Percentiles rank a stretch among this genome's conserved stretches.
Conservation (phyloP, 1,140 invertebrate genomes). For the Calephelis virginiensis region DNA sequence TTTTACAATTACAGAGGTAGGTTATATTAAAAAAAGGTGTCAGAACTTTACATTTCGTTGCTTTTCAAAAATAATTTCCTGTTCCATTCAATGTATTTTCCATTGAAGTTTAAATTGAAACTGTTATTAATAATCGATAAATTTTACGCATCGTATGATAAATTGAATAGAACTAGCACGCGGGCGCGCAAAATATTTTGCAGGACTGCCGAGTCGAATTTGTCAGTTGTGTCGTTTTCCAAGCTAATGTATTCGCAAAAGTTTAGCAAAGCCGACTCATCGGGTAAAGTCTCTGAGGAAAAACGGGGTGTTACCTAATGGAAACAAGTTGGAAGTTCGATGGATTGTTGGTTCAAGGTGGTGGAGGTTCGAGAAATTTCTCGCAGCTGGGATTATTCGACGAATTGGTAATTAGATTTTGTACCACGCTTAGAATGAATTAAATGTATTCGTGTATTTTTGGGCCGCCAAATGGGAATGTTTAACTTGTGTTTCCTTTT, state of each 20-base stretch:
- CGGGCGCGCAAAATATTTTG: conserved; percentile 13
- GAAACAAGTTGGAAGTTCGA: conserved; percentile 60
- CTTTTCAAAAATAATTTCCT: conserved; percentile 4
- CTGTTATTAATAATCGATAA: background rate
- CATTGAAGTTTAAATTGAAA: background rate
- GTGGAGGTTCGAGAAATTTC: conserved; percentile 26
- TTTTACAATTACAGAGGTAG: conserved; percentile 51
- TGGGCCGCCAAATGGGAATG: conserved; percentile 1
- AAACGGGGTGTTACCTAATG: conserved; percentile 55
- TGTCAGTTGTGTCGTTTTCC: conserved; percentile 52
- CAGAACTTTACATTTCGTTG: conserved; percentile 35
- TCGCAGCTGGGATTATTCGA: conserved; percentile 37
- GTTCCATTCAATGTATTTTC: background rate
- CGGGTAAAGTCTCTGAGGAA: conserved; percentile 50
- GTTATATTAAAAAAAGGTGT: conserved; percentile 48
- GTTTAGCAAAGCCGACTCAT: conserved; percentile 56
- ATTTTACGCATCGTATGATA: conserved; percentile 20
- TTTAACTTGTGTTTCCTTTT: background rate
- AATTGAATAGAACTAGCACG: conserved; percentile 1
- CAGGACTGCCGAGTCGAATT: conserved; percentile 50
- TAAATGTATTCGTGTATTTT: conserved; percentile 24
- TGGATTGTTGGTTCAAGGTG: conserved; percentile 40
- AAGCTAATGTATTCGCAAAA: conserved; percentile 68
- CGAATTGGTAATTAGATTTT: conserved; percentile 45
- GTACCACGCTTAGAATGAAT: conserved; percentile 26